Conservation (phyloP, 2,113 vertebrate species). For the Rhynchomys soricoides region DNA sequence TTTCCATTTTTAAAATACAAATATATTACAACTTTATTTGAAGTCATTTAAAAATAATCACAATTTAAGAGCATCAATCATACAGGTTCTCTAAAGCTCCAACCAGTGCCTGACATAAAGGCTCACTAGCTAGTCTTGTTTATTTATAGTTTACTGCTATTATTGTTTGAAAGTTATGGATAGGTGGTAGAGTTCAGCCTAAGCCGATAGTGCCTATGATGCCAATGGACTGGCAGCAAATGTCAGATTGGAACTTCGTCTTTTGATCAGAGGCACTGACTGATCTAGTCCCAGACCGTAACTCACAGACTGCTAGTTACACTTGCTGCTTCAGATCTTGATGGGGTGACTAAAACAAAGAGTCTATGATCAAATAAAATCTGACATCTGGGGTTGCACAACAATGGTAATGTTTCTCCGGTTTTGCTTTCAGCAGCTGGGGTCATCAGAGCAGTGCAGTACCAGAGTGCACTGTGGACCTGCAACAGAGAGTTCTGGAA, state of each 20-base stretch:
- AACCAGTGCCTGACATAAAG: neutral
- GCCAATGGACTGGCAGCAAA: neutral
- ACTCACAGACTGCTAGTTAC: neutral
- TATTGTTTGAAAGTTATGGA: neutral
- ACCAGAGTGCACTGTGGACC: neutral
- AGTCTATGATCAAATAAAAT: neutral
- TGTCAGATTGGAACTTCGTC: neutral
- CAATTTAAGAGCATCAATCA: constrained; percentile 11
- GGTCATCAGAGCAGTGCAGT: neutral
- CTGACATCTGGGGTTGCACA: neutral
- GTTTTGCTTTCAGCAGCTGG: neutral
- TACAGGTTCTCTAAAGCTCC: neutral
- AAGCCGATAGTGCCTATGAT: neutral
- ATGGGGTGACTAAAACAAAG: neutral
- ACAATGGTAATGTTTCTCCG: neutral
- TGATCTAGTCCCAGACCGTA: neutral
- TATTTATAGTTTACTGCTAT: neutral
- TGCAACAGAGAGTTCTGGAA: neutral
- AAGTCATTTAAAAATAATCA: constrained; percentile 30
- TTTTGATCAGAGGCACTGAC: constrained; percentile 46
- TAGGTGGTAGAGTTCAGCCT: neutral
- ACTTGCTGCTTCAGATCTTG: neutral
- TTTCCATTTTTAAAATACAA: constrained; percentile 3
- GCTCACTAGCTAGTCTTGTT: neutral
- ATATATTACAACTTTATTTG: neutral